A percentile compares a stretch with the other conserved stretches of the same genome.
These are phyloP conservation scores for Clinocottus analis DNA, from an alignment of 2,113 vertebrate species.

Conservation along the genomic window DNA sequence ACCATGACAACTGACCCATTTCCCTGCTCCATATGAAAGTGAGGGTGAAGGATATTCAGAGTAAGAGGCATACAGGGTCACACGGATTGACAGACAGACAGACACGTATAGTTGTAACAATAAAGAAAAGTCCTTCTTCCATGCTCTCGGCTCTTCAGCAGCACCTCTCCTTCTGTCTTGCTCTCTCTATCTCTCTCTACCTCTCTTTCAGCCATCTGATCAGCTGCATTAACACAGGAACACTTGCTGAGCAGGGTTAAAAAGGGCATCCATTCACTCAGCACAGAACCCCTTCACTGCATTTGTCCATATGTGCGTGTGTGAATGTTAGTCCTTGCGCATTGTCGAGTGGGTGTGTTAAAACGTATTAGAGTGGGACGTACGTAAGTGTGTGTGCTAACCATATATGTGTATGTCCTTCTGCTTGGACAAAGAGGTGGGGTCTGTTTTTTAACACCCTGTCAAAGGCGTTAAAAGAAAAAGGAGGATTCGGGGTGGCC, in stretches of 20 bases:
- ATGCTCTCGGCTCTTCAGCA: slow-evolving; percentile 24
- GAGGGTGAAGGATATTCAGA: slow-evolving; percentile 56
- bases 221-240: slow-evolving; percentile 93
- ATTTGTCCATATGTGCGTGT: slow-evolving; percentile 39
- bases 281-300: slow-evolving; percentile 62
- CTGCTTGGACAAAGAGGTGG: slow-evolving; percentile 76
- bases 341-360: slow-evolving; percentile 80
- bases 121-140: slow-evolving; percentile 12
- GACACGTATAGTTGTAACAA: slow-evolving; percentile 89
- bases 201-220: slow-evolving; percentile 91
- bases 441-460: slow-evolving; percentile 90
- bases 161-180: slow-evolving; percentile 33
- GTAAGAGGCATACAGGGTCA: slow-evolving; percentile 86
- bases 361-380: slow-evolving; percentile 59
- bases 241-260: slow-evolving; percentile 94
- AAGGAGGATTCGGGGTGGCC: slow-evolving; percentile 85
- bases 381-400: slow-evolving; percentile 46
- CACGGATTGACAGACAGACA: slow-evolving; percentile 85
- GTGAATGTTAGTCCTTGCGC: slow-evolving; percentile 43
- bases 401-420: slow-evolving; percentile 34
- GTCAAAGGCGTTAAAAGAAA: slow-evolving; percentile 92
- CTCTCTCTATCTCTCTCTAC: slow-evolving; percentile 9
- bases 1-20: slow-evolving; percentile 96
- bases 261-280: slow-evolving; percentile 94
- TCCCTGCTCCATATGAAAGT: slow-evolving; percentile 84